Evolutionary conservation across 2,888 invertebrate genomes (phyloP).

Genomic region (Epicampocera succincta): DNA sequence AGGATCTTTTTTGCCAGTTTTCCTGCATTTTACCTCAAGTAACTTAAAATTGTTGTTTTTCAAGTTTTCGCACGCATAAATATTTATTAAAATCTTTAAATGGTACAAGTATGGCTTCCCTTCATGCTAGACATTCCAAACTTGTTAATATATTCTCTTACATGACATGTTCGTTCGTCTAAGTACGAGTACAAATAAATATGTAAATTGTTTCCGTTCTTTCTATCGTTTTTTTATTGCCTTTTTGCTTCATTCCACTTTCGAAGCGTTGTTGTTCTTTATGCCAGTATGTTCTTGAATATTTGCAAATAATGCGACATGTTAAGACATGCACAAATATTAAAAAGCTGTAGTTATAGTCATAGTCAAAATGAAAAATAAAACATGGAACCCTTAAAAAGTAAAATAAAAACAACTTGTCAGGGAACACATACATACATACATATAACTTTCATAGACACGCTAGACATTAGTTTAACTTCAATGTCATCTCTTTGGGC

Average conservation of each 20-base stretch:
- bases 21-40: not conserved
- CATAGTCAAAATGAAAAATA: conserved; percentile 8
- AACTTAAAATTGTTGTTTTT: conserved; percentile 18
- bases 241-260: conserved; percentile 5
- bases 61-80: not conserved
- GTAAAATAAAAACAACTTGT: conserved; percentile 26
- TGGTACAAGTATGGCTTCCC: conserved; percentile 23
- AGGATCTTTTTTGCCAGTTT: too few species aligned
- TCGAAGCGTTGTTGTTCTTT: conserved; percentile 19
- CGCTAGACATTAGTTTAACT: conserved; percentile 63
- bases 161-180: conserved; percentile 54
- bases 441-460: conserved; percentile 61
- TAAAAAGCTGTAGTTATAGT: conserved; percentile 31
- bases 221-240: too few species aligned
- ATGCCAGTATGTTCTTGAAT: conserved; percentile 41
- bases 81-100: conserved; percentile 17
- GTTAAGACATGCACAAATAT: conserved; percentile 65
- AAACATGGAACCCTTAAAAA: conserved; percentile 29
- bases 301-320: conserved; percentile 68
- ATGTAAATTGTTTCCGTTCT: conserved; percentile 47
- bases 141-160: conserved; percentile 48
- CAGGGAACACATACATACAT: conserved; percentile 37
- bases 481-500: conserved; percentile 58
- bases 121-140: conserved; percentile 42
- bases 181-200: not conserved